Base-by-base conservation (phyloP, 2,113 vertebrate genomes). In the Numenius arquata region DNA sequence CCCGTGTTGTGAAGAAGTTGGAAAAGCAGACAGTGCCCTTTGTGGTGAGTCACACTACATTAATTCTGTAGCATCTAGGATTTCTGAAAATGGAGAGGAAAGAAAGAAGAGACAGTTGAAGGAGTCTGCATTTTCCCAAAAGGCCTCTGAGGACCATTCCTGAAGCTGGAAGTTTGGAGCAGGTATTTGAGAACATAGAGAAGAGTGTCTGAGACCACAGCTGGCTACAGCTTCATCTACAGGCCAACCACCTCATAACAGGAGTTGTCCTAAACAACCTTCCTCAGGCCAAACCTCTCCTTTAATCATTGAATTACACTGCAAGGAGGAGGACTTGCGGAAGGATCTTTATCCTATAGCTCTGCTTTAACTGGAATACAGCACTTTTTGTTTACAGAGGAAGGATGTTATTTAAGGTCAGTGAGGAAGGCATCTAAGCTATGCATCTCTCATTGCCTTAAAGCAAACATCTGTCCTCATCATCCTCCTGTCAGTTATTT, bases 21-120 rank as follows among this genome's bases (percentile, higher is more conserved):
- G 45, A 53, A 32, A 58, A 62, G 36, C 0, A 0, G 15, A 4
- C 4, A 2, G 55, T 43, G 27, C 18, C 41, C 6, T 5, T 4
- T 26, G 8, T 70, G 47, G 26, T 53, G 18, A 3, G 0, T 70
- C 34, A 52, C 12, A 32, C 40, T 53, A 23, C 36, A 67, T 66
- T 30, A 48, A 45, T 75, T 68, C 48, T 50, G 29, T 56, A 66
- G 43, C 7, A 34, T 70, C 38, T 34, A 59, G 41, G 21, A 36
- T 86, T 91, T 29, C 59, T 77, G 56, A 80, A 77, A 50, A 26
- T 10, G 8, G 5, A 10, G 25, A 73, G 23, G 29, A 70, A 75
- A 43, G 36, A 84, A 82, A 56, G 43, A 53, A 77, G 34, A 50
- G 17, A 32, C 19, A 45, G 11, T 52, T 86, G 53, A 73, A 71